Evolutionary conservation across 2,888 invertebrate genomes (phyloP), one percentile per base, ranked within the genome.

Genomic region (Druceiella hillmani): DNA sequence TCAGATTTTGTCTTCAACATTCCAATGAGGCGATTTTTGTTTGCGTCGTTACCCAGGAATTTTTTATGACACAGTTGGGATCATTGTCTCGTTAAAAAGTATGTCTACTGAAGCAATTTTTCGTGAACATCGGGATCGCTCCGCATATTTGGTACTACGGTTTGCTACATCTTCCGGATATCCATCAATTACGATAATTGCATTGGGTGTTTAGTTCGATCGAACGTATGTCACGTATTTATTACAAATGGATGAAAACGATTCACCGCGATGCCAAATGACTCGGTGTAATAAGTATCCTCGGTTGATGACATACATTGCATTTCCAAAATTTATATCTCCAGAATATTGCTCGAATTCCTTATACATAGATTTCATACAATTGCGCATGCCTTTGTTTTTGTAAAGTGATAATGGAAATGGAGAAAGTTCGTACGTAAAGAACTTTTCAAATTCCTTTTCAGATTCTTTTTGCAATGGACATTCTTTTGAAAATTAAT

Each of bases 241-340:
- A 33, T 33, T 38, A 36, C 46, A 49, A 40, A 53, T 51, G 29
- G 36, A 41, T 38, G 38, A 32, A 43, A 50, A 46, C 27, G 35
- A 40, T 24, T 50, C 43, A 37, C 38, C 43, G 33, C 37, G 39
- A 35, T 46, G 33, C 50, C 50, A 53, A 34, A 50, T 34, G 27
- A 52, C 51, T 45, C 44, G 26, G 27, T 50, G 51, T 31, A 53
- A 40, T 33, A 53, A 38, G 36, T 42, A 50, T 41, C 48, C 52
- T 40, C 49, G 52, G 30, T 52, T 50, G 32, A 53, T 41, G 26
- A 52, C 39, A 41, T 50, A 42, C 29, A 44, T 45, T 20, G 40
- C 28, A 27, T 42, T 27, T 42, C 36, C 36, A 38, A 46, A 43
- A 33, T 44, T 24, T 27, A 35, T 38, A 33, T 42, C 33, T 28